Base-by-base conservation (phyloP, 35 echinoderm and acorn worm genomes). In the Ptychodera flava region DNA sequence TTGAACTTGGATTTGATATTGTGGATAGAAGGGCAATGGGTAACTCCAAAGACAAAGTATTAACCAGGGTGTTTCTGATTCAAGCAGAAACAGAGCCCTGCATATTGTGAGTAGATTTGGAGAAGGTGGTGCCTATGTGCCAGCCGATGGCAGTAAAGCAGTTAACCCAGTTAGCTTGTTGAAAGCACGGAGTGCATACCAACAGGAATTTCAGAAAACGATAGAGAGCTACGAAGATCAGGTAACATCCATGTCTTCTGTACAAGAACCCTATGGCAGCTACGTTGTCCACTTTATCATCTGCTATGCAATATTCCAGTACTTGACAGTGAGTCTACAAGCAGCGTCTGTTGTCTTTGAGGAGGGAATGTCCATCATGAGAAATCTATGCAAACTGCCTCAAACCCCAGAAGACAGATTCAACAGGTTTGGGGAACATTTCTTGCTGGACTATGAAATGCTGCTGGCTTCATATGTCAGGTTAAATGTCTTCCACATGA, bases 281-380 rank as follows among this genome's bases (percentile, higher is more conserved):
- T 82, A 91, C 52, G n/a, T 93, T 22, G 83, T 93, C 16, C 94
- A 93, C 84, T 31, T 97, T 0, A 77, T 81, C 33, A 87, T 52
- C 35, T 99, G 96, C 27, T 99, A 94, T 85, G 92, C 92, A 27
- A 31, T 92, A 6, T 99, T 99, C 83, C 96, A 99, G 83, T 99
- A 99, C 81, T 75, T 99, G 1, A 99, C 90, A 38, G 96, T 99
- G 16, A 86, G 96, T 1, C 84, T 94, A 38, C 87, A 92, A 77
- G 96, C 90, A 79, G 88, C 90, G 28, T 85, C 36, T 2, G 85
- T 94, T 32, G 90, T 91, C 28, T 94, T 90, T 85, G 92, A 99
- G 83, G 88, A 92, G 33, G 81, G 78, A 0, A 79, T 99, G 15
- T 79, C 90, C 15, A 45, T 38, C 31, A 27, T 91, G 38, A 85